Conservation (phyloP, 2,113 vertebrate genomes). For the Hymenochirus boettgeri region DNA sequence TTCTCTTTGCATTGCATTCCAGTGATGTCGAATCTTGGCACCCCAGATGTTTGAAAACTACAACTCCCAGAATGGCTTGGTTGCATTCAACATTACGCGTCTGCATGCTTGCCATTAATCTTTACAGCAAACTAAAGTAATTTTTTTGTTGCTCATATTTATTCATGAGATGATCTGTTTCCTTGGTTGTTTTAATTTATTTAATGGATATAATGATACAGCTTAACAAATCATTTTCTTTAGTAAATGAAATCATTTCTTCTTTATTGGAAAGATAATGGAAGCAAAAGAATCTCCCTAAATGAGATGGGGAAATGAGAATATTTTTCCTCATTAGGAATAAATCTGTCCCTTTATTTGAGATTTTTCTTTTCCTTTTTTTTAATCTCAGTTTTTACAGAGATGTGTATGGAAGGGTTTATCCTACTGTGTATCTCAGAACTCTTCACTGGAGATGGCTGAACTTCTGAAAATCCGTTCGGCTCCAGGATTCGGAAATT, state of each 20-base stretch:
- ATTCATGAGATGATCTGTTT: slow-evolving; percentile 25
- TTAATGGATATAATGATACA: slow-evolving; percentile 28
- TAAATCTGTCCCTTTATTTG: background rate
- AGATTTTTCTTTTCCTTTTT: too few relatives aligned
- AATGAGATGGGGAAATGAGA: background rate
- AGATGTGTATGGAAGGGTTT: too few relatives aligned
- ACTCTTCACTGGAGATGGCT: too few relatives aligned
- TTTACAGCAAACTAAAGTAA: slow-evolving; percentile 8
- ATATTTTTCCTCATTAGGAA: background rate
- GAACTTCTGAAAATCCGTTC: too few relatives aligned
- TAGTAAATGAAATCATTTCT: slow-evolving; percentile 20
- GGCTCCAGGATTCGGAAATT: too few relatives aligned
- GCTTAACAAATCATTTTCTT: slow-evolving; percentile 30
- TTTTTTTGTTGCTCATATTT: slow-evolving; percentile 9
- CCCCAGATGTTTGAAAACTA: too few relatives aligned
- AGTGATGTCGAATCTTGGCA: too few relatives aligned
- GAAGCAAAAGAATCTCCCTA: background rate
- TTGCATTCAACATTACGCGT: too few relatives aligned
- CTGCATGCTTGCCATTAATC: slow-evolving; percentile 24
- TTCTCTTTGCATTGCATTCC: too few relatives aligned
- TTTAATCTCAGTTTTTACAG: too few relatives aligned
- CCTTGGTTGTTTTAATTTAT: slow-evolving; percentile 22
- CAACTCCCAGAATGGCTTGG: too few relatives aligned
- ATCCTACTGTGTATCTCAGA: too few relatives aligned
- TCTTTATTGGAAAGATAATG: background rate